Evolutionary conservation across 2,797 vertebrate species (phyloP).

Genomic region (Amniataba percoides): DNA sequence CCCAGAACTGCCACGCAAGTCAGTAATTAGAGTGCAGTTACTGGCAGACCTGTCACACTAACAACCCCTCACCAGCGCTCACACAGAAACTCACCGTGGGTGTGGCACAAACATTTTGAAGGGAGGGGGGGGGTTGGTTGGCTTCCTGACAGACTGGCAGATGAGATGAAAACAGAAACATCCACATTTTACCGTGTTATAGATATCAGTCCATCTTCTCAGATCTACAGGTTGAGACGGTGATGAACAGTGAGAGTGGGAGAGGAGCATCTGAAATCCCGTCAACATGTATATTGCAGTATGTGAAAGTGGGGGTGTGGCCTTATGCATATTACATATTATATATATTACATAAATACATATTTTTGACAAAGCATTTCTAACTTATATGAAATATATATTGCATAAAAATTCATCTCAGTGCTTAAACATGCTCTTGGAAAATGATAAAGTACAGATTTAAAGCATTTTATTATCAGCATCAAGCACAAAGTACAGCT

Average conservation of each 20-base stretch:
- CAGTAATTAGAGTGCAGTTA: constrained; percentile 57
- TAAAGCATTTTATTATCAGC: background rate
- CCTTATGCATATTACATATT: no score
- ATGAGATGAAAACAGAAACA: constrained; percentile 53
- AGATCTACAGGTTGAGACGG: constrained; percentile 24
- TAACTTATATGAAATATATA: background rate
- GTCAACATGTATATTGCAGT: no score
- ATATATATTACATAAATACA: no score
- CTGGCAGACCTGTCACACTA: constrained; percentile 23
- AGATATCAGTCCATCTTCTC: constrained; percentile 44
- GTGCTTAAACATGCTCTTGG: background rate
- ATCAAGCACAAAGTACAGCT: no score
- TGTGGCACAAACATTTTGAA: background rate
- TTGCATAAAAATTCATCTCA: background rate
- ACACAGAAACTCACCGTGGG: background rate
- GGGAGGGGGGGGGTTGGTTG: background rate
- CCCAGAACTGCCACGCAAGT: constrained; percentile 34
- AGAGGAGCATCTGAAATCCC: no score
- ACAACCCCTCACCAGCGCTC: background rate
- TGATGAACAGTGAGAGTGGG: background rate
- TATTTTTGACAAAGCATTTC: background rate
- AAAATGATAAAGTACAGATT: background rate
- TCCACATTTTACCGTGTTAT: constrained; percentile 27
- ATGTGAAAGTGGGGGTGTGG: no score
- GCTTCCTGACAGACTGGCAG: constrained; percentile 47